Percentiles rank a stretch among this genome's conserved stretches.
Conservation (phyloP, 2,888 invertebrate species). For the Athalia circularis region DNA sequence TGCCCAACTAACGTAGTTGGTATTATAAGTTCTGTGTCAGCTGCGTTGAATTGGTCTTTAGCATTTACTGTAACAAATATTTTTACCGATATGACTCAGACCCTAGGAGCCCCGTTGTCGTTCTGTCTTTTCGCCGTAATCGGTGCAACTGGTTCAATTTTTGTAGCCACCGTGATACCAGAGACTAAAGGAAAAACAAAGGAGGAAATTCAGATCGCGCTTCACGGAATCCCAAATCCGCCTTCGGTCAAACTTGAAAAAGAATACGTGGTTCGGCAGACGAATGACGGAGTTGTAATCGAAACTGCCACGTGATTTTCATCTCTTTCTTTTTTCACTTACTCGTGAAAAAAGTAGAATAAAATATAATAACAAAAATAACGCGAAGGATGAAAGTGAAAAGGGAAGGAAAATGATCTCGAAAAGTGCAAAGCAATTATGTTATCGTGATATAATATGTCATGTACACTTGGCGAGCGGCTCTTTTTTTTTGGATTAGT, state of each 20-base stretch:
- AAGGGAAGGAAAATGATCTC: too few species aligned
- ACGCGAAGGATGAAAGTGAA: too few species aligned
- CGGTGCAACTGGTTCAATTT: conserved; percentile 78
- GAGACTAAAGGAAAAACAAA: conserved; percentile 67
- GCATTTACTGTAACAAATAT: conserved; percentile 80
- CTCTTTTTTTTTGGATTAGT: too few species aligned
- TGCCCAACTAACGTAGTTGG: conserved; percentile 80
- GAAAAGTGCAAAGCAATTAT: too few species aligned
- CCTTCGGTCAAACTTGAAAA: neutral
- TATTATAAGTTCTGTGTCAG: conserved; percentile 81
- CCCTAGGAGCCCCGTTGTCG: conserved; percentile 79
- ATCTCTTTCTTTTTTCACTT: too few species aligned
- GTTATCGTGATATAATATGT: too few species aligned
- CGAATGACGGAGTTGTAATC: too few species aligned
- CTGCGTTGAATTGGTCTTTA: conserved; percentile 82
- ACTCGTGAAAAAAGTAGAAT: too few species aligned
- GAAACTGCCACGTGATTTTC: too few species aligned
- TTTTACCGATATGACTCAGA: conserved; percentile 78
- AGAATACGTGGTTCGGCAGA: too few species aligned
- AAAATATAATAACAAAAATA: too few species aligned
- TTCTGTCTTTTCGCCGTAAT: conserved; percentile 81
- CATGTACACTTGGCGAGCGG: too few species aligned
- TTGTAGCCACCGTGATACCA: conserved; percentile 81
- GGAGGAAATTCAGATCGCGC: conserved; percentile 54
- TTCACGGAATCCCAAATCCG: conserved; percentile 38